Conservation (phyloP, 2,113 vertebrate genomes). For the Gadus macrocephalus region DNA sequence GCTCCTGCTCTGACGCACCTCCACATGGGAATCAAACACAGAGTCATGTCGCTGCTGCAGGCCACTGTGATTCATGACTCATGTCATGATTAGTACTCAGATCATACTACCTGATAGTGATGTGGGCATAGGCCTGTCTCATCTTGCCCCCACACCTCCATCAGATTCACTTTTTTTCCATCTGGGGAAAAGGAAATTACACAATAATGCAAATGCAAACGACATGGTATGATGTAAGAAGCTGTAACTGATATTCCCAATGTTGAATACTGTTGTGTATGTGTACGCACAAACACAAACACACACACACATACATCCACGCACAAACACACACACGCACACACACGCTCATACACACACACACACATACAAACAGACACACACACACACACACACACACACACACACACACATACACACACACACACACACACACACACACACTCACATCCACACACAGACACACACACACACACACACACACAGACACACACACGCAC, state of each 20-base stretch:
- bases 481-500: background rate
- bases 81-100: constrained; percentile 31
- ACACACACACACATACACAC: background rate
- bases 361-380: background rate
- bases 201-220: background rate
- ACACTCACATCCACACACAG: background rate
- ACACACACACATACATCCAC: too few relatives aligned
- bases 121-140: constrained; percentile 45
- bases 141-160: constrained; percentile 47
- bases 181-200: constrained; percentile 2
- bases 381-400: background rate
- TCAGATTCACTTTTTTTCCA: background rate
- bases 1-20: background rate
- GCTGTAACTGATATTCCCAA: too few relatives aligned
- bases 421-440: background rate
- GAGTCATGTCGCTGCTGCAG: constrained; percentile 4
- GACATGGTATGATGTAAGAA: too few relatives aligned
- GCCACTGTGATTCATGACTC: constrained; percentile 28
- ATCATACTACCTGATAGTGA: background rate
- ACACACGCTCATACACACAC: too few relatives aligned
- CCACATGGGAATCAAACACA: constrained; percentile 6
- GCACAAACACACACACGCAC: too few relatives aligned
- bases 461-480: background rate
- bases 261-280: too few relatives aligned
- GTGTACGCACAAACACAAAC: too few relatives aligned